Percentiles rank a stretch among this genome's conserved stretches.
Conservation (phyloP, 2,888 invertebrate species). For the Calameuta filiformis region DNA sequence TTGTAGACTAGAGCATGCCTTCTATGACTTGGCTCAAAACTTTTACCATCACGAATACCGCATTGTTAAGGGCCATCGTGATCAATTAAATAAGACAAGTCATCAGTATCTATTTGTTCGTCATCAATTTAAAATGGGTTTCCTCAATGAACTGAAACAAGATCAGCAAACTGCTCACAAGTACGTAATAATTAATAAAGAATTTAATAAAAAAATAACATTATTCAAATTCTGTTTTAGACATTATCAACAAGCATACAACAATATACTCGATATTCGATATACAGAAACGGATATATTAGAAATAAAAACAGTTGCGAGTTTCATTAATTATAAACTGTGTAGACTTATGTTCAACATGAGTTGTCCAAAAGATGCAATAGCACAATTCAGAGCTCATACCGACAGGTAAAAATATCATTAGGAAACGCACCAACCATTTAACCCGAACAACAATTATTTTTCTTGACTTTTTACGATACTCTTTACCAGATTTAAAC, state of each 20-base stretch:
- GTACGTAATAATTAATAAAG: slow-evolving; percentile 60
- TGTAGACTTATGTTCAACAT: slow-evolving; percentile 91
- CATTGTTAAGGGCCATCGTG: slow-evolving; percentile 87
- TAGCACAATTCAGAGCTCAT: slow-evolving; percentile 92
- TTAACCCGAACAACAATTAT: not conserved
- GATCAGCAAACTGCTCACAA: slow-evolving; percentile 88
- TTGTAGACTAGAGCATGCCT: slow-evolving; percentile 87
- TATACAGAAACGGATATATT: slow-evolving; percentile 90
- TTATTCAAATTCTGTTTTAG: slow-evolving; percentile 62
- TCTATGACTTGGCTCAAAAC: slow-evolving; percentile 91
- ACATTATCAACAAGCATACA: slow-evolving; percentile 90
- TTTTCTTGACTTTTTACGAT: not conserved
- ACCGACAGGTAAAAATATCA: slow-evolving; percentile 74
- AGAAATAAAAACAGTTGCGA: slow-evolving; percentile 95
- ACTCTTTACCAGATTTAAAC: slow-evolving; percentile 72
- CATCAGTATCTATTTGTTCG: slow-evolving; percentile 94
- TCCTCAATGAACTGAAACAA: slow-evolving; percentile 92
- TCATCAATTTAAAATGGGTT: slow-evolving; percentile 97
- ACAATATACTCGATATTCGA: slow-evolving; percentile 87
- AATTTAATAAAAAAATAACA: not conserved
- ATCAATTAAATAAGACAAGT: slow-evolving; percentile 89
- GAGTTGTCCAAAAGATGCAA: slow-evolving; percentile 92
- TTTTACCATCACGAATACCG: slow-evolving; percentile 93
- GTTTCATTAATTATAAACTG: slow-evolving; percentile 95
- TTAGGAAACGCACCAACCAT: not conserved